Conservation (phyloP, 2,797 vertebrate species). For the Pseudomugil gertrudae region DNA sequence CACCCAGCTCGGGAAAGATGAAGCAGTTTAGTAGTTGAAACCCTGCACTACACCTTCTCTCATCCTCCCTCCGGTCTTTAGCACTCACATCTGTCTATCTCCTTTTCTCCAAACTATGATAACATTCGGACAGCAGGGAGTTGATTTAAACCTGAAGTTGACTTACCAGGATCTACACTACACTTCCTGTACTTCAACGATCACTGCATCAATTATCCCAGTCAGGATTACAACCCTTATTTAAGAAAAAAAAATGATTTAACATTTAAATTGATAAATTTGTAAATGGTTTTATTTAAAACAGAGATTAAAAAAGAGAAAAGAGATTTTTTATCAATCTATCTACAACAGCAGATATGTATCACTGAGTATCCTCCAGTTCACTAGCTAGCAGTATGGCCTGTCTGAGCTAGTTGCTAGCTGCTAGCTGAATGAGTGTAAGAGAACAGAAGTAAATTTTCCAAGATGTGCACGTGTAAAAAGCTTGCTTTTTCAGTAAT, state of each 20-base stretch:
- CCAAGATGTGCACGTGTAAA: too few relatives aligned
- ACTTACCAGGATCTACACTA: conserved; percentile 55
- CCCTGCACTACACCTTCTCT: conserved; percentile 57
- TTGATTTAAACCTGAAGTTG: conserved; percentile 68
- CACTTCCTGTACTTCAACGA: conserved; percentile 49
- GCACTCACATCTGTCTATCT: conserved; percentile 55
- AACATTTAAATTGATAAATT: too few relatives aligned
- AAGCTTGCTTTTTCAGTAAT: too few relatives aligned
- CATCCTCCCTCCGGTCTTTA: conserved; percentile 26
- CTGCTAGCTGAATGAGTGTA: too few relatives aligned
- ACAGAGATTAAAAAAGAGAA: too few relatives aligned
- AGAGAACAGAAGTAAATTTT: too few relatives aligned
- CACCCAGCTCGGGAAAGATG: conserved; percentile 87
- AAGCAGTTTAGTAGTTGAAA: conserved; percentile 88
- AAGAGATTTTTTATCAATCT: too few relatives aligned
- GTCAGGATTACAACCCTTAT: conserved; percentile 39
- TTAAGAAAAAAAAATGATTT: too few relatives aligned
- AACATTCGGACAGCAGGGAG: conserved; percentile 53
- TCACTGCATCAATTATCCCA: conserved; percentile 49
- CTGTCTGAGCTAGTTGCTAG: not conserved
- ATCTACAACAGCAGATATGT: too few relatives aligned
- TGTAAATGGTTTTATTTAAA: too few relatives aligned
- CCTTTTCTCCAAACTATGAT: conserved; percentile 54
- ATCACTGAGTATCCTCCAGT: not conserved
- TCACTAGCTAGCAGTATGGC: not conserved